phyloP scores from a whole-genome alignment of 2,113 vertebrate genomes.

The Danio rerio region GRCz12tu NC_133189.1:50042001-50042500 shows the following conservation, averaged over 20 bases:
- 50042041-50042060: background rate
- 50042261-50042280: background rate
- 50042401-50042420: too few relatives aligned
- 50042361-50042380: too few relatives aligned
- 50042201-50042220: conserved; percentile 61
- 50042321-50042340: too few relatives aligned
- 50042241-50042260: conserved; percentile 48
- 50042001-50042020: background rate
- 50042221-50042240: conserved; percentile 66
- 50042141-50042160: conserved; percentile 1
- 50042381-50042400: too few relatives aligned
- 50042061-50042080: too few relatives aligned
- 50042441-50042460: too few relatives aligned
- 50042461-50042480: too few relatives aligned
- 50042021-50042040: conserved; percentile 39
- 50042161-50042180: conserved; percentile 66
- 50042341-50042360: too few relatives aligned
- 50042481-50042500: too few relatives aligned
- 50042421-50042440: too few relatives aligned
- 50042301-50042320: too few relatives aligned
- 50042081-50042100: too few relatives aligned
- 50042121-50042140: background rate
- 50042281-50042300: background rate
- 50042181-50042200: conserved; percentile 55
- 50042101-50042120: background rate